Evolutionary conservation across 2,797 vertebrate genomes (phyloP), one percentile per base, ranked within the genome.

Genomic region (Acanthornis magna): DNA sequence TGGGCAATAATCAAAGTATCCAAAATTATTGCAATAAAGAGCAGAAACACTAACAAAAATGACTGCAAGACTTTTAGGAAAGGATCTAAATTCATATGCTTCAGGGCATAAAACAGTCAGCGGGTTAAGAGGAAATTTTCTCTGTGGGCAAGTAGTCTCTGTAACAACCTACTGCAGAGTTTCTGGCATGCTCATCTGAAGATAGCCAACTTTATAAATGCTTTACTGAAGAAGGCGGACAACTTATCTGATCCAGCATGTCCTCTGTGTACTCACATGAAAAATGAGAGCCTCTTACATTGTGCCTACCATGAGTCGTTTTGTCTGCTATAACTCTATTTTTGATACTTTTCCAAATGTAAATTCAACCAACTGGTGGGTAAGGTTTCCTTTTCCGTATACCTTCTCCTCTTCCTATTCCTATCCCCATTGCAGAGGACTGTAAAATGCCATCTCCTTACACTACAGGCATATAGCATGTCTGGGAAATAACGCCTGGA

Each of bases 301-400:
- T 87, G 81, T 84, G 55, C 90, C 62, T 76, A 34, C 83, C n/a
- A 55, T 60, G 70, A 86, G 45, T 34, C 68, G 50, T 88, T 88
- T 88, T 86, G 25, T 85, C 82, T 85, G 43, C 50, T 72, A 6
- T 85, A 77, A 80, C n/a, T 83, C 65, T 32, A 26, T 30, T 83
- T 82, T 92, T 89, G 71, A 66, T 72, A 77, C 58, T 84, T 86
- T 72, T 95, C 88, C 72, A 93, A 89, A 93, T 34, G 66, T 81
- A 86, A 91, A 93, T 92, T 57, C 68, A 88, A 75, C n/a, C 45
- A 89, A 61, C 7, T 27, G 3, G 22, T 75, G 62, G 32, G 47
- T 68, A 75, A 53, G 13, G 20, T 89, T 94, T 91, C 38, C n/a
- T 89, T 78, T 61, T 75, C 47, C 43, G 7, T 36, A 47, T 26